Evolutionary conservation across 2,797 vertebrate species (phyloP), one percentile per base, ranked within the genome.

Genomic region (Eptatretus atami): DNA sequence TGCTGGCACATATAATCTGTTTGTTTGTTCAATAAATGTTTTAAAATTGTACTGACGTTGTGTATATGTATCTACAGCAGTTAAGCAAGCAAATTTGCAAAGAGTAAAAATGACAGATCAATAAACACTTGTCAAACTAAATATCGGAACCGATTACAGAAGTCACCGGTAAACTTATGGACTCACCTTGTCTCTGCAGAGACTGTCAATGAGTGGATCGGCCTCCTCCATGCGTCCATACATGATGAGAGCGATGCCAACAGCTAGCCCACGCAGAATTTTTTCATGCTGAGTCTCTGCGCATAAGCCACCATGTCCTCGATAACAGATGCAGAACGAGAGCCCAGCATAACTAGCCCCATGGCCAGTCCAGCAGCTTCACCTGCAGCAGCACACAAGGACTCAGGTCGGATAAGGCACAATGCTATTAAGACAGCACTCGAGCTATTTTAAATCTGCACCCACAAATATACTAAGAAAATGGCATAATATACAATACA

Each of bases 221-320:
- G 92, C 92, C 69, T 98, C 92, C 70, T 98, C 92, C 90, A 98
- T 98, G 55, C 92, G 78, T 24, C 87, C 90, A 0, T 96, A 98
- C 92, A 98, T 98, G 64, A 98, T 90, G 65, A 96, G 52, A 2
- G 92, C 90, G 52, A 96, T 96, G 70, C 92, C 92, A 60, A 98
- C 90, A 0, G 92, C 90, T 55, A 98, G 77, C 1, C 92, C 90
- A 9, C 90, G 81, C 68, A 98, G 70, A 70, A 98, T 98, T 74
- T 98, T 98, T 70, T 98, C 92, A 2, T 98, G 92, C 64, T 98
- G 92, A 1, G 92, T 96, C 73, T 98, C 92, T 98, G 92, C 66
- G 92, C 92, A 0, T 98, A 98, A 52, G 85, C 87, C 6, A 98
- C 92, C 92, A 98, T 98, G 73, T 96, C 92, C 71, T 98, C 90